phyloP scores from a whole-genome alignment of 2,888 invertebrate species.

The Synanthedon vespiformis region DNA sequence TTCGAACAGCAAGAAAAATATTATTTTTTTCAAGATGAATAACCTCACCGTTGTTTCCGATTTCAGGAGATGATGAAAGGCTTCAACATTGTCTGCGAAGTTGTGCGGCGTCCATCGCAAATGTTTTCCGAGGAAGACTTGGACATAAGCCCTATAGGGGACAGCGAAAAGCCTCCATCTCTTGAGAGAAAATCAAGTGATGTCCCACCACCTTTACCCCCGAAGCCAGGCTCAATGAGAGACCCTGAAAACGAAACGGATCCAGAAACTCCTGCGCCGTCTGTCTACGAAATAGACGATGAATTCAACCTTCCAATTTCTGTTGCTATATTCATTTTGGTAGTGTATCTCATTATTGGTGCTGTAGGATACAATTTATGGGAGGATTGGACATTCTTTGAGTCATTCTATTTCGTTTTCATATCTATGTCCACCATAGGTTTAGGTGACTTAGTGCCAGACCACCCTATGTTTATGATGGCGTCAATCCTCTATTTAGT shows the following conservation, averaged over 20 bases:
- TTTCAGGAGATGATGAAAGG: slow-evolving; percentile 86
- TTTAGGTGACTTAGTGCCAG: slow-evolving; percentile 92
- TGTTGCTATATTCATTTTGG: slow-evolving; percentile 84
- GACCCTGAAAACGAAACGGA: slow-evolving; percentile 63
- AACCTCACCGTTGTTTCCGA: slow-evolving; percentile 3
- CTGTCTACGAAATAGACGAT: slow-evolving; percentile 85
- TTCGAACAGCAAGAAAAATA: slow-evolving; percentile 4
- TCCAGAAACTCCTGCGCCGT: slow-evolving; percentile 82
- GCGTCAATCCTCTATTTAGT: slow-evolving; percentile 92
- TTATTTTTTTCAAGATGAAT: slow-evolving; percentile 5
- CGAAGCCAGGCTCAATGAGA: slow-evolving; percentile 41
- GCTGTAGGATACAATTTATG: slow-evolving; percentile 81
- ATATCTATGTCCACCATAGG: slow-evolving; percentile 98
- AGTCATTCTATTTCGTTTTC: slow-evolving; percentile 96
- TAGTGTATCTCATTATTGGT: slow-evolving; percentile 89
- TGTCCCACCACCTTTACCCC: slow-evolving; percentile 53
- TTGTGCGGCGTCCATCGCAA: slow-evolving; percentile 80
- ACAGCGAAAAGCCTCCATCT: slow-evolving; percentile 21
- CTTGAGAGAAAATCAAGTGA: slow-evolving; percentile 45
- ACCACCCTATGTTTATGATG: slow-evolving; percentile 91
- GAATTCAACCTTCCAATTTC: slow-evolving; percentile 95
- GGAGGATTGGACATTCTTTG: slow-evolving; percentile 92
- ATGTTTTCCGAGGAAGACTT: slow-evolving; percentile 69
- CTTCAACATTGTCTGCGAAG: slow-evolving; percentile 83
- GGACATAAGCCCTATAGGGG: slow-evolving; percentile 22